Conservation (phyloP, 2,797 vertebrate genomes). For the Sciurus carolinensis region DNA sequence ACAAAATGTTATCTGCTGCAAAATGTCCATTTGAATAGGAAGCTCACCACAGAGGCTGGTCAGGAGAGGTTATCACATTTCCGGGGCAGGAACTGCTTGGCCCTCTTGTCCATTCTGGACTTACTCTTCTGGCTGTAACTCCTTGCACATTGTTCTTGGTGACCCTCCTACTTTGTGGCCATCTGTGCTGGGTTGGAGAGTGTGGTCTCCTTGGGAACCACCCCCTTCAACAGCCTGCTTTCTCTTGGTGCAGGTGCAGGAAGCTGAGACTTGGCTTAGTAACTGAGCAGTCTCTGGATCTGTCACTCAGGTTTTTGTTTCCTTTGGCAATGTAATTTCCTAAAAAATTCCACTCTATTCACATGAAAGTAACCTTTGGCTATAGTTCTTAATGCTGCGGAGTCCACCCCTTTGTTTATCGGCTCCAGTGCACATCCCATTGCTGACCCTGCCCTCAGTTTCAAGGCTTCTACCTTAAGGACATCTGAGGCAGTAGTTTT, state of each 20-base stretch:
- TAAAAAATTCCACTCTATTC: background rate
- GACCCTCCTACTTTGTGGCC: background rate
- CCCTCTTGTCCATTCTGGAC: background rate
- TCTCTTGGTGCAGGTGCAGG: background rate
- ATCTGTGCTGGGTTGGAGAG: background rate
- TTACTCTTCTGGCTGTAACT: background rate
- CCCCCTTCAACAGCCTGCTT: background rate
- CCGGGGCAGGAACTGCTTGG: background rate
- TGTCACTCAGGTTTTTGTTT: background rate
- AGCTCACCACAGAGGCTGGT: background rate
- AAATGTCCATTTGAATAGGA: background rate
- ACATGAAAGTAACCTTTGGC: background rate
- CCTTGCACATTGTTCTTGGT: background rate
- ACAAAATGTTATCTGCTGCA: background rate
- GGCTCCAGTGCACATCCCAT: background rate
- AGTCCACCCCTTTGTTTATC: background rate
- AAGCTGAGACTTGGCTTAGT: background rate
- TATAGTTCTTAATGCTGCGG: background rate
- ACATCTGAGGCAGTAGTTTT: background rate
- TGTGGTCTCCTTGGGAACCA: background rate
- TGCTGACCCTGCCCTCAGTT: background rate
- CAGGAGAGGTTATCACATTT: background rate
- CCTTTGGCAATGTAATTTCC: background rate
- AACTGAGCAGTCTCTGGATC: background rate
- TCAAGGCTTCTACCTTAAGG: background rate